These are phyloP conservation scores for Neotoma lepida DNA, from an alignment of 2,113 vertebrate genomes.

Conservation along the genomic window DNA sequence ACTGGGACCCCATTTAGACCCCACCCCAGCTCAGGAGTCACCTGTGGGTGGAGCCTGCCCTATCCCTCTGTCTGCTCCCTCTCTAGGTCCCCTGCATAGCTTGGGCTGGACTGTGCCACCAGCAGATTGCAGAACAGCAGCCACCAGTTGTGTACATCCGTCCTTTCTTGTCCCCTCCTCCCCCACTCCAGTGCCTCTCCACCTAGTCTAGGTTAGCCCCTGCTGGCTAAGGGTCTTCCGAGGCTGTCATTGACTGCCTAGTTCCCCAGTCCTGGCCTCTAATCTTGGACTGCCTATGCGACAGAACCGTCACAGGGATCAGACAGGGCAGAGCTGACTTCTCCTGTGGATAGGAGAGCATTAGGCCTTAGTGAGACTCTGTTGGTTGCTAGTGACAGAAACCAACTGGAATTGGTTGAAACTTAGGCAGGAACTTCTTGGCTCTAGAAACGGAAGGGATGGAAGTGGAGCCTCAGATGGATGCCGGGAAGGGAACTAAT, in stretches of 20 bases:
- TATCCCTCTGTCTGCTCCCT: background rate
- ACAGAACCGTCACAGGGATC: background rate
- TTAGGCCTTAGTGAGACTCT: background rate
- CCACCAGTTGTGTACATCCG: accelerated
- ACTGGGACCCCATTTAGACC: background rate
- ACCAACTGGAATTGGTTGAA: background rate
- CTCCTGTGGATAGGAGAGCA: background rate
- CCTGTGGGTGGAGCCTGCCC: background rate
- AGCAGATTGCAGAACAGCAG: accelerated
- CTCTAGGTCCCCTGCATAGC: background rate
- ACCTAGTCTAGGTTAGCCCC: background rate
- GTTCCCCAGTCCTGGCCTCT: background rate
- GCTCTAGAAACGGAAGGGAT: background rate
- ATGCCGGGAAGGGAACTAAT: background rate
- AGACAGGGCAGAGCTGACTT: background rate
- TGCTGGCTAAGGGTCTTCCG: background rate
- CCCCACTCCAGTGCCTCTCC: accelerated
- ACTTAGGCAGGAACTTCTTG: background rate
- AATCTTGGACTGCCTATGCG: background rate
- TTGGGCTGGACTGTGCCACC: background rate
- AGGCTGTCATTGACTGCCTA: background rate
- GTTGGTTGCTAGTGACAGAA: background rate
- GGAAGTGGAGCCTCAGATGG: background rate
- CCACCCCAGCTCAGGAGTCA: too few relatives aligned
- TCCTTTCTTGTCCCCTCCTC: too few relatives aligned